Evolutionary conservation across 2,888 invertebrate genomes (phyloP).

Genomic region (Troglohyphantes excavatus): DNA sequence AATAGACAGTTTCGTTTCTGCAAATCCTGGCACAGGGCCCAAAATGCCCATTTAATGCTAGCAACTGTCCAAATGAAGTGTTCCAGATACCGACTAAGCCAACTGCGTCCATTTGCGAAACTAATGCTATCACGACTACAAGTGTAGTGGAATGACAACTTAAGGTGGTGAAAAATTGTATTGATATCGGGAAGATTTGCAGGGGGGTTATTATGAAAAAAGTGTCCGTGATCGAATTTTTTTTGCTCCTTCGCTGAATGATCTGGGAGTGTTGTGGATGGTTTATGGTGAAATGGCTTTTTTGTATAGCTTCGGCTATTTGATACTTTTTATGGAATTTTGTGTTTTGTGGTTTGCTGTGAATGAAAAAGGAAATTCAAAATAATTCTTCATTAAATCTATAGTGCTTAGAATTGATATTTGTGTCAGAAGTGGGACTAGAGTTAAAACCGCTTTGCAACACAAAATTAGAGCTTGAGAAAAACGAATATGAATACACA

Average conservation of each 20-base stretch:
- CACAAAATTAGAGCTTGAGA: too few relatives aligned
- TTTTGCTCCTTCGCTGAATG: not conserved
- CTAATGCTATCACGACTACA: not conserved
- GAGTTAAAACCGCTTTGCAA: too few relatives aligned
- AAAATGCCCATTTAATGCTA: not conserved
- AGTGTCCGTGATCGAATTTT: not conserved
- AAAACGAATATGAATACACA: too few relatives aligned
- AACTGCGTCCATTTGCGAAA: not conserved
- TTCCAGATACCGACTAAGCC: not conserved
- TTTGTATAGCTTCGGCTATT: not conserved
- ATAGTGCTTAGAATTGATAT: too few relatives aligned
- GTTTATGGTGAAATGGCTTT: not conserved
- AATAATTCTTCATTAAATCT: too few relatives aligned
- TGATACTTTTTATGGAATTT: too few relatives aligned
- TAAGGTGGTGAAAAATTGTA: conserved; percentile 1
- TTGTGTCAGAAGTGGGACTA: too few relatives aligned
- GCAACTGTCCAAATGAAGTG: not conserved
- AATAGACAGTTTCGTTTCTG: conserved; percentile 2
- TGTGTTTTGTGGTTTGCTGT: too few relatives aligned
- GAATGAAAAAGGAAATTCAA: too few relatives aligned
- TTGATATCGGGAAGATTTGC: not conserved
- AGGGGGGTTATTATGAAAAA: not conserved
- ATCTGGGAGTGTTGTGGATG: not conserved
- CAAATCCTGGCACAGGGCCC: not conserved
- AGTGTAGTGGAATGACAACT: conserved; percentile 3